phyloP scores from a whole-genome alignment of 2,797 vertebrate genomes.

The Liparis tanakae region DNA sequence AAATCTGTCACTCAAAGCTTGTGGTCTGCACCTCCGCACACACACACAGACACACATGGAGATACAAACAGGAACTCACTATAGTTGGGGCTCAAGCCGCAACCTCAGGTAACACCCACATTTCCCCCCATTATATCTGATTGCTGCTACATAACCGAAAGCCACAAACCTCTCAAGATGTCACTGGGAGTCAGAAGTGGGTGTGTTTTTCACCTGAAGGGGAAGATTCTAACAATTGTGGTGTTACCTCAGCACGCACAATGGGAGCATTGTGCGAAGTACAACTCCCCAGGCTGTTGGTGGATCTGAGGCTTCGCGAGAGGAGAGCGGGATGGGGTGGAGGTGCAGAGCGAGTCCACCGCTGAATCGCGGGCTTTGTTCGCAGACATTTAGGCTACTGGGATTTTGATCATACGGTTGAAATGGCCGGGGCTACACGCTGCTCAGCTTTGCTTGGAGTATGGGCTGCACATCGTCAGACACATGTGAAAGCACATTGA shows the following conservation, averaged over 20 bases:
- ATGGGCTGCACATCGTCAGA: conserved; percentile 40
- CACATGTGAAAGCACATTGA: conserved; percentile 45
- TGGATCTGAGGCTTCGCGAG: conserved; percentile 73
- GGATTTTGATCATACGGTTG: conserved; percentile 72
- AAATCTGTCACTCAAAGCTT: conserved; percentile 59
- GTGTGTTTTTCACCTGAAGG: conserved; percentile 75
- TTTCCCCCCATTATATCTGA: conserved; percentile 51
- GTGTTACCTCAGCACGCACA: conserved; percentile 72
- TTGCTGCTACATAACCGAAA: conserved; percentile 54
- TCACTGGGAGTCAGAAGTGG: conserved; percentile 56
- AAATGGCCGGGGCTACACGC: conserved; percentile 64
- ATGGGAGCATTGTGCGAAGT: conserved; percentile 70
- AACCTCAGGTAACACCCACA: conserved; percentile 43
- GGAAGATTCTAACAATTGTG: conserved; percentile 77
- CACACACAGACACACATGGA: conserved; percentile 17
- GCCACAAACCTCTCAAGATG: conserved; percentile 54
- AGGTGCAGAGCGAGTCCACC: conserved; percentile 63
- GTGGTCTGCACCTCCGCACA: conserved; percentile 26
- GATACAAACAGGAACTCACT: conserved; percentile 44
- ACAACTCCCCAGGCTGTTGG: conserved; percentile 62
- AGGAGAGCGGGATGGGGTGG: conserved; percentile 54
- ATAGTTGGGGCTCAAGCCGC: conserved; percentile 18
- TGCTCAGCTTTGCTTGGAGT: conserved; percentile 52
- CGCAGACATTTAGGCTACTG: conserved; percentile 59
- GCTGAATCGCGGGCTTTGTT: conserved; percentile 78